Evolutionary conservation across 2,888 invertebrate species (phyloP), one percentile per base, ranked within the genome.

Genomic region (Thelaira solivaga): DNA sequence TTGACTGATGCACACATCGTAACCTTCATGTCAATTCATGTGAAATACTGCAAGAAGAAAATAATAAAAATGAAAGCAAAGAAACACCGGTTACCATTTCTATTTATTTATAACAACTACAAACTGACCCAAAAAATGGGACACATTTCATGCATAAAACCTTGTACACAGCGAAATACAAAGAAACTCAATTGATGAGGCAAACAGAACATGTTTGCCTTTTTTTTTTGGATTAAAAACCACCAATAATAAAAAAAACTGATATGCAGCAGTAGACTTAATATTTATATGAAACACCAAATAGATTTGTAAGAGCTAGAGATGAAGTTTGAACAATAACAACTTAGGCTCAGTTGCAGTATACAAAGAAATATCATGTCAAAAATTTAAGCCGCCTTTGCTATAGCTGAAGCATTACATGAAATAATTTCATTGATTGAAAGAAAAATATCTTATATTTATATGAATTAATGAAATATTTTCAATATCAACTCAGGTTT

Each of bases 21-120:
- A 76, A 61, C 71, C 71, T 59, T 72, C 53, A 72, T 67, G 65
- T 72, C 76, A 67, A 53, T 26, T 65, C 22, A 31, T 47, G 16
- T 61, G 67, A 45, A 74, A 36, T n/a, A 62, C 34, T 29, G n/a
- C 10, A 62, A 34, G 16, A 10, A 47, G 4, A 36, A 45, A 34
- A 16, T 11, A 24, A n/a, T 59, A 11, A 53, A 24, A 71, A 53
- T 43, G 34, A 62, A 61, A 43, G 43, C n/a, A 43, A 47, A 64
- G 62, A 20, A 71, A 72, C 53, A 53, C 4, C 45, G 29, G 62
- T 72, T 55, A 62, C 45, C 45, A 64, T 16, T 39, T 13, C n/a
- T n/a, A n/a, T n/a, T n/a, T n/a, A n/a, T n/a, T n/a, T n/a, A n/a
- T n/a, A n/a, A 18, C 22, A 62, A 36, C 18, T 43, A 41, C 34